These are phyloP conservation scores for Dryocosmus kuriphilus DNA, from an alignment of 2,888 invertebrate genomes.

Conservation along the genomic window DNA sequence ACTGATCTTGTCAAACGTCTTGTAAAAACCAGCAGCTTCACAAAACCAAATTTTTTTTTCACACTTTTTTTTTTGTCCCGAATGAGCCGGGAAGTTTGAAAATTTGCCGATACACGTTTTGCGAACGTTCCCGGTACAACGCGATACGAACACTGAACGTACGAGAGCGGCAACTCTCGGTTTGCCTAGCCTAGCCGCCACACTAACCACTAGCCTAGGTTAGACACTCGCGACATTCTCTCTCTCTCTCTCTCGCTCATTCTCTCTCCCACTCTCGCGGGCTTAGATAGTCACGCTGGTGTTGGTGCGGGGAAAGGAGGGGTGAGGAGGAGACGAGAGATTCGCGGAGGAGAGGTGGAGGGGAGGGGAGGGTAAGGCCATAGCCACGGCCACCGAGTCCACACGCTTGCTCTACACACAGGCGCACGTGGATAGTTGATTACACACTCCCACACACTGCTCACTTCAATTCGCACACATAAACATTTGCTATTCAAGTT, in stretches of 20 bases:
- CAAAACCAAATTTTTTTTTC: no score
- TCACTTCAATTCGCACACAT: slow-evolving; percentile 46
- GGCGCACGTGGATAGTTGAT: slow-evolving; percentile 56
- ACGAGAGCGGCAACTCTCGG: slow-evolving; percentile 69
- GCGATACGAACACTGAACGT: slow-evolving; percentile 73
- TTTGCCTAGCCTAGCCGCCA: slow-evolving; percentile 75
- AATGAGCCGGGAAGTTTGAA: slow-evolving; percentile 1
- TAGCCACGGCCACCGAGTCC: slow-evolving; percentile 77
- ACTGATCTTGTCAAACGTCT: no score
- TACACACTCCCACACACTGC: slow-evolving; percentile 53
- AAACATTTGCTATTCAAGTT: no score
- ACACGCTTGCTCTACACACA: slow-evolving; percentile 52
- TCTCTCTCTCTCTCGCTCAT: slow-evolving; percentile 59
- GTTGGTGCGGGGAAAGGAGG: slow-evolving; percentile 53
- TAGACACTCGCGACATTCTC: slow-evolving; percentile 71
- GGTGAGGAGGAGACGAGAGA: slow-evolving; percentile 37
- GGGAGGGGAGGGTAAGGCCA: slow-evolving; percentile 74
- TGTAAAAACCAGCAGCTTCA: no score
- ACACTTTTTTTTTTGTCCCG: neutral
- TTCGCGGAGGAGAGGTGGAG: slow-evolving; percentile 44
- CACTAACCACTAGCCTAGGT: slow-evolving; percentile 75
- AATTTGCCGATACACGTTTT: slow-evolving; percentile 18
- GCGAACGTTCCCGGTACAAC: slow-evolving; percentile 60
- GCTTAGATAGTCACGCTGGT: slow-evolving; percentile 56
- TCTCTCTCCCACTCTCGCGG: slow-evolving; percentile 46